phyloP scores from a whole-genome alignment of 2,113 vertebrate genomes.

The Hepsetus odoe region DNA sequence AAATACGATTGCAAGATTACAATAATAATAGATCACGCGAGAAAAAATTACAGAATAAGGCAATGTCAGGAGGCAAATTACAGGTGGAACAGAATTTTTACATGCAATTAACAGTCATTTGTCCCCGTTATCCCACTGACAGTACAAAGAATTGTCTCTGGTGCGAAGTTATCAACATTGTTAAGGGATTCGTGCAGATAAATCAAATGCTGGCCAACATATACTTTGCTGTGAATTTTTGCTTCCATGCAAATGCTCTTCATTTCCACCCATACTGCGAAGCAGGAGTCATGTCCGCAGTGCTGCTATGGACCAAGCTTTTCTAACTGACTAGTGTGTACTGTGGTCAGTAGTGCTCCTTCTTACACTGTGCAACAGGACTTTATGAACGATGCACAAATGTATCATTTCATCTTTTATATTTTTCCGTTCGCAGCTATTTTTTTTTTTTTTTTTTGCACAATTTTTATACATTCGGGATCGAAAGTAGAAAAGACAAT shows the following conservation, averaged over 20 bases:
- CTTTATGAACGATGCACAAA: too few relatives aligned
- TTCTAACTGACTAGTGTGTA: too few relatives aligned
- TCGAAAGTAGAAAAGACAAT: neutral
- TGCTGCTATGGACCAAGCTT: too few relatives aligned
- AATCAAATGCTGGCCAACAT: neutral
- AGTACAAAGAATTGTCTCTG: neutral
- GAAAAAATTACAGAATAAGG: neutral
- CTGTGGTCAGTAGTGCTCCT: too few relatives aligned
- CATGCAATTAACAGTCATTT: slow-evolving; percentile 2
- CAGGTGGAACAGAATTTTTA: slow-evolving; percentile 24
- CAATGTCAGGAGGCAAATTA: neutral
- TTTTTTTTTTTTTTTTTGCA: too few relatives aligned
- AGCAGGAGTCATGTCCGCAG: too few relatives aligned
- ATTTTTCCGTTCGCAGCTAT: too few relatives aligned
- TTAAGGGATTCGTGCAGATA: neutral
- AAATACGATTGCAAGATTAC: slow-evolving; percentile 4
- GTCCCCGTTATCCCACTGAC: neutral
- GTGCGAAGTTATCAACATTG: too few relatives aligned
- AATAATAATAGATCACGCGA: neutral
- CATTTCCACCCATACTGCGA: too few relatives aligned
- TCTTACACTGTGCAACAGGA: too few relatives aligned
- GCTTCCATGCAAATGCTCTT: too few relatives aligned
- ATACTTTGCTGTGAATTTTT: too few relatives aligned
- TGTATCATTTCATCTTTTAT: neutral
- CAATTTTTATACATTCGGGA: neutral